A percentile compares a stretch with the other conserved stretches of the same genome.
phyloP scores from a whole-genome alignment of 2,888 invertebrate species.

The Lutraria lutraria region DNA sequence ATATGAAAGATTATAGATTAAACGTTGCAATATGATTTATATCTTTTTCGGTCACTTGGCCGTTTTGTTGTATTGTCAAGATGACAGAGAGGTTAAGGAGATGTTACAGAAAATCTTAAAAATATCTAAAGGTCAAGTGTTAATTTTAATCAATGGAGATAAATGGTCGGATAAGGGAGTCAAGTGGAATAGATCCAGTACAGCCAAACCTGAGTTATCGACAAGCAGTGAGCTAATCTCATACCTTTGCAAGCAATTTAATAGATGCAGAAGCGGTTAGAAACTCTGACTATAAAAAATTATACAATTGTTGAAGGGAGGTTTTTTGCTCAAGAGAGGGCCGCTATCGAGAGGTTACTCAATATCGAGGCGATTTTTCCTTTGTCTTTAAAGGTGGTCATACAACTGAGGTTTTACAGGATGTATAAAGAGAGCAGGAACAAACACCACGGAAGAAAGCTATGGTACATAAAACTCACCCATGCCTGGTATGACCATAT shows the following conservation, averaged over 20 bases:
- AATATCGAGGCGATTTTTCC: too few species aligned
- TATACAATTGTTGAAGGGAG: too few species aligned
- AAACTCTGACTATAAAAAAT: too few species aligned
- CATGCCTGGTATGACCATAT: constrained; percentile 92
- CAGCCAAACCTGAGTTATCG: too few species aligned
- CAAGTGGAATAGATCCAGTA: background rate
- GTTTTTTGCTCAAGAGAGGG: too few species aligned
- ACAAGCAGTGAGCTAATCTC: too few species aligned
- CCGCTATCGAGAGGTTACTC: too few species aligned
- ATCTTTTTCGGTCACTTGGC: background rate
- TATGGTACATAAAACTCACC: constrained; percentile 88
- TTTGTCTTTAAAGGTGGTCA: too few species aligned
- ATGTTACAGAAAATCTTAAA: background rate
- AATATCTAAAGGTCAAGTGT: background rate
- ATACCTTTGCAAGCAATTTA: too few species aligned
- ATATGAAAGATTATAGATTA: background rate
- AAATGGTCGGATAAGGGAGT: too few species aligned
- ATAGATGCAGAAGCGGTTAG: too few species aligned
- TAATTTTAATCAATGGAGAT: background rate
- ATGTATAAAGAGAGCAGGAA: background rate
- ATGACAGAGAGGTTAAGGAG: background rate
- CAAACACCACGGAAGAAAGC: background rate
- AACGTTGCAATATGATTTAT: background rate
- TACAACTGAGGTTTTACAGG: too few species aligned
- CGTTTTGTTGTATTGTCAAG: background rate